These are phyloP conservation scores for Drosophila nr. perissopoda DNA, from an alignment of 2,888 invertebrate genomes.

Conservation along the genomic window DNA sequence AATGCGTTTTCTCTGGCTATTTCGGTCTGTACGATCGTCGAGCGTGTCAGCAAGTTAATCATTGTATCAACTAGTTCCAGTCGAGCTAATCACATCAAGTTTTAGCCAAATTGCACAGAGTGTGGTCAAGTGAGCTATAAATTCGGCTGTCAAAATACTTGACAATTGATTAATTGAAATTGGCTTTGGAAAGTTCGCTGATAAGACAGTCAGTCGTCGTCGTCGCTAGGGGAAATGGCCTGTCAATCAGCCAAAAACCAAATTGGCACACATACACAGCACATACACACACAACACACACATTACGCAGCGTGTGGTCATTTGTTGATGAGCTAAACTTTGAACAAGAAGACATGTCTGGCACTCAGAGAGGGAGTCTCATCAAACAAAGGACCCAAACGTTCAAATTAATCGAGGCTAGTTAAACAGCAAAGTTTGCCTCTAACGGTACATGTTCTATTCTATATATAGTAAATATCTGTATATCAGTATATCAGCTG, in stretches of 20 bases:
- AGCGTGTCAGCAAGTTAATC: constrained; percentile 4
- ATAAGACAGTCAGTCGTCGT: constrained; percentile 56
- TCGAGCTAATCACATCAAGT: constrained; percentile 39
- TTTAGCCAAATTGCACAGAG: constrained; percentile 26
- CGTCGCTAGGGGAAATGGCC: constrained; percentile 60
- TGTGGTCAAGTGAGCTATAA: constrained; percentile 68
- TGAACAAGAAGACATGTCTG: constrained; percentile 54
- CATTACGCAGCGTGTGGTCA: constrained; percentile 52
- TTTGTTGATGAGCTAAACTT: constrained; percentile 78
- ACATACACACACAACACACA: constrained; percentile 10
- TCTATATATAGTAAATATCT: background rate
- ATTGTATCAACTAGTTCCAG: constrained; percentile 10
- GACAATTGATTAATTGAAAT: constrained; percentile 81
- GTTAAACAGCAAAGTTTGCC: constrained; percentile 74
- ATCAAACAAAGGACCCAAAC: constrained; percentile 55
- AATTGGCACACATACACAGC: constrained; percentile 38
- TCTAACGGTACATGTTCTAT: constrained; percentile 45
- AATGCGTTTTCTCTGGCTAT: background rate
- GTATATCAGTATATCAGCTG: constrained; percentile 23
- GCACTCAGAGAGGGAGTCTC: constrained; percentile 32
- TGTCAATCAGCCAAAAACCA: constrained; percentile 69
- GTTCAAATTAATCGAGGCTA: constrained; percentile 73
- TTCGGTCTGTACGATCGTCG: background rate
- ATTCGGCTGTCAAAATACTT: constrained; percentile 77
- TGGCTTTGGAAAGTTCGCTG: constrained; percentile 71